phyloP scores from a whole-genome alignment of 2,888 invertebrate genomes.

The Entomobrya multifasciata region DNA sequence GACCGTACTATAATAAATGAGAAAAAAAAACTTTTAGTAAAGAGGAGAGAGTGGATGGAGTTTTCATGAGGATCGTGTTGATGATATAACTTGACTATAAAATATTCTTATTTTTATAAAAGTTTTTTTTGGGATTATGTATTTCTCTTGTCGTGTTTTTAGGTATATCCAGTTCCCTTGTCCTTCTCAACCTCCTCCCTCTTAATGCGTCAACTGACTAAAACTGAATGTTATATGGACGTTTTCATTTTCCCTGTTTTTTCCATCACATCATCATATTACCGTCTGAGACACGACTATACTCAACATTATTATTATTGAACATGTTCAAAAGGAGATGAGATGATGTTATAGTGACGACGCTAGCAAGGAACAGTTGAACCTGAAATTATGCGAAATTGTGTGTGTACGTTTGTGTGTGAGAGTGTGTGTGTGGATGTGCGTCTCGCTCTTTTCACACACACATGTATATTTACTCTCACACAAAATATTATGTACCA shows the following conservation, averaged over 20 bases:
- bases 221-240: slow-evolving; percentile 40
- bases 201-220: slow-evolving; percentile 49
- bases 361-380: background rate
- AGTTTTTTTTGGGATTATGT: too few species aligned
- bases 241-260: slow-evolving; percentile 44
- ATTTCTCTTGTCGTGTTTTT: too few species aligned
- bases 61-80: slow-evolving; percentile 42
- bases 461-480: background rate
- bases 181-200: slow-evolving; percentile 52
- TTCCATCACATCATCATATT: background rate
- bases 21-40: slow-evolving; percentile 7
- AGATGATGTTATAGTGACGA: slow-evolving; percentile 17
- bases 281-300: slow-evolving; percentile 5
- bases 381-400: slow-evolving; percentile 49
- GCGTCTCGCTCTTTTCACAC: background rate
- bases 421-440: slow-evolving; percentile 14
- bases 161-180: slow-evolving; percentile 43
- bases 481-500: background rate
- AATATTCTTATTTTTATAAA: slow-evolving; percentile 4
- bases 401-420: slow-evolving; percentile 23
- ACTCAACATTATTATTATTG: slow-evolving; percentile 5
- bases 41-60: slow-evolving; percentile 16
- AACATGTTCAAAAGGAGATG: background rate
- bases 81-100: slow-evolving; percentile 49
- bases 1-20: slow-evolving; percentile 19